Base-by-base conservation (phyloP, 1,140 invertebrate species). In the Nixonia krombeini region DNA sequence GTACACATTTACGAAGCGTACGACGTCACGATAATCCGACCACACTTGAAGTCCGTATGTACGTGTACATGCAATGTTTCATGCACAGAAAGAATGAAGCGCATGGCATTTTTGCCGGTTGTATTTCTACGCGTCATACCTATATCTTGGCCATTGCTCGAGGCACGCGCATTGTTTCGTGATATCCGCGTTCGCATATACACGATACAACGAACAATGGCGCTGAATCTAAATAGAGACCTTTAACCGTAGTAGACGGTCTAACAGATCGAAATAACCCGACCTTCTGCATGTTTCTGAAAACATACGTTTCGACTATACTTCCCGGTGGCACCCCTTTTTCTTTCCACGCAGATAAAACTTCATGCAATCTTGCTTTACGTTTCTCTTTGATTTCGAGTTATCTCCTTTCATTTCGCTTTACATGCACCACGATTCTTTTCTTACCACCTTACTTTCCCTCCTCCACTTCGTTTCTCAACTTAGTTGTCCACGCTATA, bases 161-260 rank as follows among this genome's bases (percentile, higher is more conserved):
- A 76, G 76, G 72, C 75, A 70, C 62, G 58, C 35, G 74, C 63
- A 77, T 79, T 79, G 76, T 79, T 74, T 75, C 63, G 62, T 56
- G 73, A 74, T 77, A 77, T 77, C 63, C 70, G 51, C 53, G 42
- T 66, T 62, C 41, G 45, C 58, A 64, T 77, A 64, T 62, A 64
- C 66, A 70, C 55, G 50, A 45, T 67, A 33, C 38, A 64, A 57
- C 58, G 66, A 75, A 78, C 74, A 78, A 76, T 76, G 66, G 53
- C 45, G 38, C 21, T 50, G 57, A 67, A 67, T 67, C 28, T 46
- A 59, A 51, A 35, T 17, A 45, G 55, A 42, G 52, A 61, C 51
- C 56, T 67, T 61, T 67, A 67, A 67, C 46, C 64, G 64, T 40
- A 16, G 45, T 33, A 53, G 63, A 65, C 33, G 58, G 47, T 16